Conservation (phyloP, 2,113 vertebrate species). For the Pygathrix nemaeus region DNA sequence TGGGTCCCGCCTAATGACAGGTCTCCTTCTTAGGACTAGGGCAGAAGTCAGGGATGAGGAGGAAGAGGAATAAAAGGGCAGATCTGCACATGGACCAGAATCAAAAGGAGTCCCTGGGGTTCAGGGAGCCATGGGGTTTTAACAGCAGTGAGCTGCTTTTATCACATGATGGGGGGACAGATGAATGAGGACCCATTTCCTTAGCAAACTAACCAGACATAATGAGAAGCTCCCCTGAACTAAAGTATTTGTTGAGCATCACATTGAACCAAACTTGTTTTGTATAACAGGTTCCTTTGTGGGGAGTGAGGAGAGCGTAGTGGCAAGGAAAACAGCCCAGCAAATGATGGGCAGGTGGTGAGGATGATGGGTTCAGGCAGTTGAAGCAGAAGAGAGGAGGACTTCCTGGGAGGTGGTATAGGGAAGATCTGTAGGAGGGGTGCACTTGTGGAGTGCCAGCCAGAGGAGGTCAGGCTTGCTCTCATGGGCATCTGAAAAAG, state of each 20-base stretch:
- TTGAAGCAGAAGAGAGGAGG: background rate
- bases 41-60: background rate
- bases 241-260: background rate
- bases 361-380: background rate
- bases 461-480: background rate
- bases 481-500: background rate
- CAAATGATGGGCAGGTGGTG: background rate
- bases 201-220: background rate
- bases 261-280: background rate
- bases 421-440: background rate
- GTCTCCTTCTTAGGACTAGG: background rate
- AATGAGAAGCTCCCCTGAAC: background rate
- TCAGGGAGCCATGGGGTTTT: background rate
- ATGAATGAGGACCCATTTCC: background rate
- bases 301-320: fast-evolving
- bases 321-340: background rate
- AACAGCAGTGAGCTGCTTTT: background rate
- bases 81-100: background rate
- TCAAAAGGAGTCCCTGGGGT: background rate
- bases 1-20: background rate
- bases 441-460: background rate
- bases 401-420: background rate
- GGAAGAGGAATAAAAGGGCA: background rate
- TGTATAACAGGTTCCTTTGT: background rate
- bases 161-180: background rate